phyloP scores from a whole-genome alignment of 2,888 invertebrate species.

The Pseudococcus jackbeardsleyi region DNA sequence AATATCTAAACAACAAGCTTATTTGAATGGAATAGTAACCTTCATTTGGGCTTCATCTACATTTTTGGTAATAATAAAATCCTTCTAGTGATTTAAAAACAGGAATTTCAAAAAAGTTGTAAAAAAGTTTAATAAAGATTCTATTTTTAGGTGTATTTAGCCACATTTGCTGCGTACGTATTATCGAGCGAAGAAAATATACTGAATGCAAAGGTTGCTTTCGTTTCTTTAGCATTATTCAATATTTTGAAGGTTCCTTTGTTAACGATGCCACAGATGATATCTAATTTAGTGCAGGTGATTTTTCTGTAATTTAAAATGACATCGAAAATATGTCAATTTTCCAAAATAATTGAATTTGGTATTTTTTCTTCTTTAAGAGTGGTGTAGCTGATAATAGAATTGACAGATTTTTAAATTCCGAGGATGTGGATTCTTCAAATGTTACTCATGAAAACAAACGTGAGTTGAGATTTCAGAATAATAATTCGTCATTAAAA shows the following conservation, averaged over 20 bases:
- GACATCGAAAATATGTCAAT: too few species aligned
- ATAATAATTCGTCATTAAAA: neutral
- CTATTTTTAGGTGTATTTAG: constrained; percentile 74
- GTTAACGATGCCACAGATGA: constrained; percentile 96
- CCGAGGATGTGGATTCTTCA: constrained; percentile 72
- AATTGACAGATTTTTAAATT: constrained; percentile 73
- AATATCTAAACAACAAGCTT: constrained; percentile 74
- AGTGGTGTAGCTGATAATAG: constrained; percentile 73
- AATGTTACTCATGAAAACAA: constrained; percentile 70
- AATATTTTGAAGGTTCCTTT: constrained; percentile 97
- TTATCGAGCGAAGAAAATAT: constrained; percentile 86
- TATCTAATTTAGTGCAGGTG: constrained; percentile 92
- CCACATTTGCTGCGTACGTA: constrained; percentile 91
- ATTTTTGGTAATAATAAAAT: constrained; percentile 72
- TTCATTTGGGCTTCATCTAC: constrained; percentile 77
- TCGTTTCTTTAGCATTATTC: constrained; percentile 96
- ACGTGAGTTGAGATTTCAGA: constrained; percentile 67
- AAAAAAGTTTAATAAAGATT: too few species aligned
- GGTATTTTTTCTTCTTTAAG: constrained; percentile 68
- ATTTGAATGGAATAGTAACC: constrained; percentile 73
- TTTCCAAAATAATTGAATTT: neutral
- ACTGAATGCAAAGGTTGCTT: constrained; percentile 90
- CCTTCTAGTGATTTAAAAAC: too few species aligned
- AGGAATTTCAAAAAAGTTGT: neutral
- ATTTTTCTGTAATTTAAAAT: constrained; percentile 69